Evolutionary conservation across 1,140 invertebrate species (phyloP).

Genomic region (Habropoda laboriosa): DNA sequence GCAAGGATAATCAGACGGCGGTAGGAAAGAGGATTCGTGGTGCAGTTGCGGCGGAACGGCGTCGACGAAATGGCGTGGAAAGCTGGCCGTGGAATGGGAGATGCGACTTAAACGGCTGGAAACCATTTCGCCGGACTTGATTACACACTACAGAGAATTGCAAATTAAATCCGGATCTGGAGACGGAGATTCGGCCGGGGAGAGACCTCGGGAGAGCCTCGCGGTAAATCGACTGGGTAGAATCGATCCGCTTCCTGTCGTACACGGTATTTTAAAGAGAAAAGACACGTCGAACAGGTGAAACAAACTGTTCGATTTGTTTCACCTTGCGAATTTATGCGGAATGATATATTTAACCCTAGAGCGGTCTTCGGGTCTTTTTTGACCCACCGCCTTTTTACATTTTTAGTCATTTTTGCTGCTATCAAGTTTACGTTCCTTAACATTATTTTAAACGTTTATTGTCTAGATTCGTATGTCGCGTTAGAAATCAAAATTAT

Average conservation of each 20-base stretch:
- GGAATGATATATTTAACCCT: too few relatives aligned
- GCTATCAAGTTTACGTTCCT: too few relatives aligned
- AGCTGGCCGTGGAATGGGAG: slow-evolving; percentile 16
- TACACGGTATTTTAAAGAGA: too few relatives aligned
- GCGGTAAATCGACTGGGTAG: not conserved
- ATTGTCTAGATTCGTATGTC: too few relatives aligned
- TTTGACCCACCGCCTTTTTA: too few relatives aligned
- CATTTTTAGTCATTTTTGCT: too few relatives aligned
- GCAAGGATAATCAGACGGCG: slow-evolving; percentile 20
- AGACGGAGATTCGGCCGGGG: not conserved
- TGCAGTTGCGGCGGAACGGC: not conserved
- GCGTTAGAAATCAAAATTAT: too few relatives aligned
- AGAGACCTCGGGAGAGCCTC: not conserved
- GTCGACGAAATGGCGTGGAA: slow-evolving; percentile 36
- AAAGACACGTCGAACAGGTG: too few relatives aligned
- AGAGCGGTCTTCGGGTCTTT: too few relatives aligned
- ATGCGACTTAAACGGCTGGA: slow-evolving; percentile 26
- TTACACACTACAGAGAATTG: slow-evolving; percentile 59
- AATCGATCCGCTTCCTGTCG: slow-evolving; percentile 3
- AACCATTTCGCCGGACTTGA: slow-evolving; percentile 43
- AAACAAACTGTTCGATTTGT: too few relatives aligned
- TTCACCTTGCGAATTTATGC: not conserved
- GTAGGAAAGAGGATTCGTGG: not conserved
- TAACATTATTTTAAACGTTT: too few relatives aligned
- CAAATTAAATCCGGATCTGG: slow-evolving; percentile 51